Percentiles rank a stretch among this genome's conserved stretches.
Evolutionary conservation across 1,140 invertebrate species (phyloP).

Genomic region (Aphelinus atriplicis): DNA sequence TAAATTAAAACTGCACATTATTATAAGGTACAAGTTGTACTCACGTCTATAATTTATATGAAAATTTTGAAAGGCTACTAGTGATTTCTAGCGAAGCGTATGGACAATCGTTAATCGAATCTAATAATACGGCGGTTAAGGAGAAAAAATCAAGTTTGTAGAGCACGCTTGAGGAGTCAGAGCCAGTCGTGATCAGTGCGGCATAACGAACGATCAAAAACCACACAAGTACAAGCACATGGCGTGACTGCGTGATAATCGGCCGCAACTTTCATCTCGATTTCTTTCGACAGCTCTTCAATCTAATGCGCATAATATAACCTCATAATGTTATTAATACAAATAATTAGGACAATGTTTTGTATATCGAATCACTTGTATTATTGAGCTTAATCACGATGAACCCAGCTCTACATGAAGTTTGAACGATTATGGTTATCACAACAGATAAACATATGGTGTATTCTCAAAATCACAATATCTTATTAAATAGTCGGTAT

Average conservation of each 20-base stretch:
- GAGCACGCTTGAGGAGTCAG: background rate
- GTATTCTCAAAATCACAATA: too few species aligned
- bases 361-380: constrained; percentile 42
- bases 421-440: too few species aligned
- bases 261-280: constrained; percentile 37
- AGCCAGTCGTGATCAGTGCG: constrained; percentile 19
- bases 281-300: constrained; percentile 27
- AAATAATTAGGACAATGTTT: constrained; percentile 51
- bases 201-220: constrained; percentile 21
- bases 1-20: too few species aligned
- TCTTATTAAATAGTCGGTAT: too few species aligned
- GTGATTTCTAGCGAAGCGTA: background rate
- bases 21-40: too few species aligned
- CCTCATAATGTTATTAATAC: constrained; percentile 15
- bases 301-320: constrained; percentile 5
- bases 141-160: constrained; percentile 11
- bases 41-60: too few species aligned
- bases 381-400: background rate
- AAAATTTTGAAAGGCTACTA: background rate
- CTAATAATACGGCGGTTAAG: constrained; percentile 10
- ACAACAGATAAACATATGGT: too few species aligned
- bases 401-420: too few species aligned
- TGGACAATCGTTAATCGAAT: constrained; percentile 6
- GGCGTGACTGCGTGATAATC: constrained; percentile 37
- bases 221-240: constrained; percentile 1